These are phyloP conservation scores for Andrena bucephala DNA, from an alignment of 2,888 invertebrate genomes.

Conservation along the genomic window DNA sequence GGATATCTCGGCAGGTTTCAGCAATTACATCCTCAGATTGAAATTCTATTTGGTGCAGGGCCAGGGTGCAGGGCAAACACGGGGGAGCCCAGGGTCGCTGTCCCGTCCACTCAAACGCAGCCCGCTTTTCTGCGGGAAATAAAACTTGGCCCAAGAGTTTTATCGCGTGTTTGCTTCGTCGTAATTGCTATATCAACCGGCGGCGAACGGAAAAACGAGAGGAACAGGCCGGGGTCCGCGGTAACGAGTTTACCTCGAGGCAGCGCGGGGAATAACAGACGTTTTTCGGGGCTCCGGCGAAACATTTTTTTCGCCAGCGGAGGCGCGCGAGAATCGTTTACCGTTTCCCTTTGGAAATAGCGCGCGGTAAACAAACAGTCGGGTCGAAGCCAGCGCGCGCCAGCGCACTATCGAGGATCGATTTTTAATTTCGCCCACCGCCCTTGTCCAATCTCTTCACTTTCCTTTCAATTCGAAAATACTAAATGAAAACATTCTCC, in stretches of 20 bases:
- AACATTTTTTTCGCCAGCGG: slow-evolving; percentile 42
- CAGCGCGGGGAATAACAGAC: slow-evolving; percentile 45
- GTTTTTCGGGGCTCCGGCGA: slow-evolving; percentile 35
- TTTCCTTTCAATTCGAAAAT: not conserved
- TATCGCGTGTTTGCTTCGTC: slow-evolving; percentile 61
- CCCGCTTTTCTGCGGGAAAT: slow-evolving; percentile 48
- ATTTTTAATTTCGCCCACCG: slow-evolving; percentile 4
- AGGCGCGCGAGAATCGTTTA: slow-evolving; percentile 44
- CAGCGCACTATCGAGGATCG: slow-evolving; percentile 35
- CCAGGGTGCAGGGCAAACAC: slow-evolving; percentile 55
- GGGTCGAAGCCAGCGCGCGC: not conserved
- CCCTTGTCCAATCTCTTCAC: too few species aligned
- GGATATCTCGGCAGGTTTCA: slow-evolving; percentile 60
- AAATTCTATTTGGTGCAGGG: slow-evolving; percentile 61
- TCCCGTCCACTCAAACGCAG: slow-evolving; percentile 42
- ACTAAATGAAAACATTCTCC: too few species aligned
- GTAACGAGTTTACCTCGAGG: slow-evolving; percentile 61
- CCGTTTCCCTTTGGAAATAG: slow-evolving; percentile 41
- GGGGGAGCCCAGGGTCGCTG: slow-evolving; percentile 12
- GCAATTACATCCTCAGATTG: slow-evolving; percentile 61
- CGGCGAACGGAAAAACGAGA: slow-evolving; percentile 31
- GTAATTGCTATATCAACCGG: slow-evolving; percentile 65
- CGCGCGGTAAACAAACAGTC: slow-evolving; percentile 37
- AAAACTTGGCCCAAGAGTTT: slow-evolving; percentile 60
- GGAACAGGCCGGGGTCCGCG: not conserved